Evolutionary conservation across 2,797 vertebrate genomes (phyloP).

Genomic region (Sebastes diploproa): DNA sequence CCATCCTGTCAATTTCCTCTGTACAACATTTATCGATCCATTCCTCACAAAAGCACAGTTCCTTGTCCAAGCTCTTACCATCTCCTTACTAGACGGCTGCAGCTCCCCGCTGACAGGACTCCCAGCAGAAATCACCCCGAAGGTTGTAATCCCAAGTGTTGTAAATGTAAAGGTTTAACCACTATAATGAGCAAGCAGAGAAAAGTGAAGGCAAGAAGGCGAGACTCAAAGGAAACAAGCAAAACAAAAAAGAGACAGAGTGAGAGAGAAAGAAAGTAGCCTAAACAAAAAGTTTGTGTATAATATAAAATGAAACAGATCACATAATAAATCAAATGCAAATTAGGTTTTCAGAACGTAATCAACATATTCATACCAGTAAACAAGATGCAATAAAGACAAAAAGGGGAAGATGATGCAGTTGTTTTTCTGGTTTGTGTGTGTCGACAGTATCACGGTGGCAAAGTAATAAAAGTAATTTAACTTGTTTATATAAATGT

Average conservation of each 20-base stretch:
- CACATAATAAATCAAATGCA: conserved; percentile 16
- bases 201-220: not conserved
- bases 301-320: not conserved
- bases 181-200: not conserved
- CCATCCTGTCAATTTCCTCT: conserved; percentile 61
- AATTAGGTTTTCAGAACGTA: conserved; percentile 25
- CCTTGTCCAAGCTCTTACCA: conserved; percentile 35
- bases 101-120: conserved; percentile 51
- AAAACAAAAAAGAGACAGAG: not conserved
- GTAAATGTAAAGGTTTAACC: conserved; percentile 35
- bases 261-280: not conserved
- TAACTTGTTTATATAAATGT: not conserved
- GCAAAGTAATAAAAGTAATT: conserved; percentile 11
- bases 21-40: conserved; percentile 59
- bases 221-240: not conserved
- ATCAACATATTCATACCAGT: conserved; percentile 16
- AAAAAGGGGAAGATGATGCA: not conserved
- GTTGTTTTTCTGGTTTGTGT: not conserved
- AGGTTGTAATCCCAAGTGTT: conserved; percentile 11
- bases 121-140: conserved; percentile 30
- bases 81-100: conserved; percentile 12
- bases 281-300: not conserved
- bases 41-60: conserved; percentile 54
- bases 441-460: not conserved
- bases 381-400: not conserved